These are phyloP conservation scores for Trachurus trachurus DNA, from an alignment of 2,797 vertebrate species.

Conservation along the genomic window DNA sequence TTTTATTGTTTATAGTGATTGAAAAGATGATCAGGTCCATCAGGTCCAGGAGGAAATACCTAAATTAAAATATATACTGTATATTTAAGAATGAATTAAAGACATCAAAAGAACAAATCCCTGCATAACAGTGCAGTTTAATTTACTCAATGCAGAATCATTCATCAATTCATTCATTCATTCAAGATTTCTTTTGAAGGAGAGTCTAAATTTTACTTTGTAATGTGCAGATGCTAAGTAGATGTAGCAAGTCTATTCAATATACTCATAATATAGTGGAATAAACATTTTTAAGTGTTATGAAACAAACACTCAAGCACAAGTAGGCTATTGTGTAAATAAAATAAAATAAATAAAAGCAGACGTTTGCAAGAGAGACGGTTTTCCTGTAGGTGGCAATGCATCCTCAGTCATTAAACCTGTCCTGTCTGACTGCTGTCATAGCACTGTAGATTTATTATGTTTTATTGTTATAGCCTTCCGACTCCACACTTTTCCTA, in stretches of 20 bases:
- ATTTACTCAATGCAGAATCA: not conserved
- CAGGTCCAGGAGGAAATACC: not conserved
- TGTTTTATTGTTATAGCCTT: not conserved
- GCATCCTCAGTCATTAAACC: conserved; percentile 28
- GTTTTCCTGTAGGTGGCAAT: conserved; percentile 70
- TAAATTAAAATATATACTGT: too few relatives aligned
- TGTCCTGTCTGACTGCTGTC: not conserved
- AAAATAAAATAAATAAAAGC: not conserved
- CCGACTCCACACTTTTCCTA: too few relatives aligned
- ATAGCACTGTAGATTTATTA: conserved; percentile 4
- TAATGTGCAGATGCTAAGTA: not conserved
- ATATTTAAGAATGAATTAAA: too few relatives aligned
- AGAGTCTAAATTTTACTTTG: not conserved
- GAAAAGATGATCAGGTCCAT: not conserved
- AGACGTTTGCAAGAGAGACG: conserved; percentile 7
- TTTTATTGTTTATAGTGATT: not conserved
- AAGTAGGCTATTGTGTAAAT: not conserved
- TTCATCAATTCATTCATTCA: too few relatives aligned
- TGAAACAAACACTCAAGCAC: not conserved
- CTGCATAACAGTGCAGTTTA: too few relatives aligned
- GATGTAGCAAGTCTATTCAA: not conserved
- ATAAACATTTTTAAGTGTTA: not conserved
- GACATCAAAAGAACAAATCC: too few relatives aligned
- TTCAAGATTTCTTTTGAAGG: too few relatives aligned
- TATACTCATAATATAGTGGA: not conserved